Conservation (phyloP, 2,113 vertebrate species). For the Capricornis sumatraensis region DNA sequence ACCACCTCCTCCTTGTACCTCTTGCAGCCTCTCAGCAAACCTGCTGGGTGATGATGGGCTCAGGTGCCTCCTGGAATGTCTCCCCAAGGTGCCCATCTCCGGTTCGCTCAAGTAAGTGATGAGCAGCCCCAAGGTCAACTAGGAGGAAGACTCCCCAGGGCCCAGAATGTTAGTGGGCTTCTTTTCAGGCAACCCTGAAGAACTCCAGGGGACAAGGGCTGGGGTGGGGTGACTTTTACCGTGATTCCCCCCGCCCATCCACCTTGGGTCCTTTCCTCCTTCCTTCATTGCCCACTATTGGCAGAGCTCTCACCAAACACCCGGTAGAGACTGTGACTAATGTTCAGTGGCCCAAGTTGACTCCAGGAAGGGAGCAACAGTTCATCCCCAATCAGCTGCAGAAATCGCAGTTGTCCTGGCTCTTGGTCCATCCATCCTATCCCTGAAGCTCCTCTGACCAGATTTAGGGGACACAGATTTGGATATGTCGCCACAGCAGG, state of each 20-base stretch:
- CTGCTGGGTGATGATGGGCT: constrained; percentile 75
- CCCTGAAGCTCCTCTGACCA: not conserved
- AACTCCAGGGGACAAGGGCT: not conserved
- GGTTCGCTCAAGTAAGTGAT: constrained; percentile 79
- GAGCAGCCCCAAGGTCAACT: not conserved
- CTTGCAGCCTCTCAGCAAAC: constrained; percentile 79
- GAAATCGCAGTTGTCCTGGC: not conserved
- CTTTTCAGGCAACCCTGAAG: not conserved
- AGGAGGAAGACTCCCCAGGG: too few relatives aligned
- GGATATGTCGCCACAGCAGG: not conserved
- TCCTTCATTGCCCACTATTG: not conserved
- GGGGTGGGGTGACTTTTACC: not conserved
- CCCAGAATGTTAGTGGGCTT: not conserved
- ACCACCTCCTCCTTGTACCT: not conserved
- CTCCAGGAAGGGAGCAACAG: not conserved
- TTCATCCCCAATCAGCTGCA: not conserved
- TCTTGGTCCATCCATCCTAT: not conserved
- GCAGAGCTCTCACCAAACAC: not conserved
- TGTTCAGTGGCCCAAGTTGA: not conserved
- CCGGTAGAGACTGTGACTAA: not conserved
- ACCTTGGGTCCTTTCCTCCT: not conserved
- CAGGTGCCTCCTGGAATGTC: constrained; percentile 60
- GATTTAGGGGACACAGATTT: not conserved
- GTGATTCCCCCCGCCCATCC: not conserved
- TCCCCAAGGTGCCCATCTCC: constrained; percentile 53